phyloP scores from a whole-genome alignment of 2,797 vertebrate species.

The Neoniphon sammara region DNA sequence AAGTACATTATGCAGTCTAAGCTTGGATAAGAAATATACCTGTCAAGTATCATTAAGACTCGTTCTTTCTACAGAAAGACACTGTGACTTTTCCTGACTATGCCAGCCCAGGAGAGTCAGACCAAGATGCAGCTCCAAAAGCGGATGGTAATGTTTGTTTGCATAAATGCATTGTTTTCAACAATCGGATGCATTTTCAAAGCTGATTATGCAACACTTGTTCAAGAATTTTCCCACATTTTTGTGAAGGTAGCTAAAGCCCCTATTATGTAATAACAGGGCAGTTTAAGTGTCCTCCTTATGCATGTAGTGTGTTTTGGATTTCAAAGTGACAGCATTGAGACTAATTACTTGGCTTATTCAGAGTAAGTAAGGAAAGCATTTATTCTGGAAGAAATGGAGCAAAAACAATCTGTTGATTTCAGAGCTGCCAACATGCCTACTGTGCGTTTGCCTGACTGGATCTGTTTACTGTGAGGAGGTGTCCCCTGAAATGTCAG shows the following conservation, averaged over 20 bases:
- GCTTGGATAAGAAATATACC: constrained; percentile 8
- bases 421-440: constrained; percentile 92
- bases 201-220: constrained; percentile 63
- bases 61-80: constrained; percentile 62
- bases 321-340: background rate
- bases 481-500: constrained; percentile 84
- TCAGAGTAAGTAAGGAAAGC: background rate
- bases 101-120: constrained; percentile 40
- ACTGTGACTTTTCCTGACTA: constrained; percentile 41
- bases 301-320: constrained; percentile 32
- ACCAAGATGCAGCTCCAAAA: constrained; percentile 27
- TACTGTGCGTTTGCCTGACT: constrained; percentile 92
- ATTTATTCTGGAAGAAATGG: background rate
- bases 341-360: background rate
- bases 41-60: constrained; percentile 17
- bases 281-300: constrained; percentile 53
- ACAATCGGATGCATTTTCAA: constrained; percentile 42
- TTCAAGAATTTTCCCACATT: constrained; percentile 56
- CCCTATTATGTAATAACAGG: constrained; percentile 65
- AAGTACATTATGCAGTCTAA: constrained; percentile 15
- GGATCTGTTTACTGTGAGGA: constrained; percentile 96
- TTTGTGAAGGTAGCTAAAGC: constrained; percentile 59
- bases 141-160: constrained; percentile 55
- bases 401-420: constrained; percentile 17
- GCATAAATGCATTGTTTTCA: constrained; percentile 38